A percentile compares a stretch with the other conserved stretches of the same genome.
Evolutionary conservation across 2,797 vertebrate genomes (phyloP).

Genomic region (Percopsis omiscomaycus): DNA sequence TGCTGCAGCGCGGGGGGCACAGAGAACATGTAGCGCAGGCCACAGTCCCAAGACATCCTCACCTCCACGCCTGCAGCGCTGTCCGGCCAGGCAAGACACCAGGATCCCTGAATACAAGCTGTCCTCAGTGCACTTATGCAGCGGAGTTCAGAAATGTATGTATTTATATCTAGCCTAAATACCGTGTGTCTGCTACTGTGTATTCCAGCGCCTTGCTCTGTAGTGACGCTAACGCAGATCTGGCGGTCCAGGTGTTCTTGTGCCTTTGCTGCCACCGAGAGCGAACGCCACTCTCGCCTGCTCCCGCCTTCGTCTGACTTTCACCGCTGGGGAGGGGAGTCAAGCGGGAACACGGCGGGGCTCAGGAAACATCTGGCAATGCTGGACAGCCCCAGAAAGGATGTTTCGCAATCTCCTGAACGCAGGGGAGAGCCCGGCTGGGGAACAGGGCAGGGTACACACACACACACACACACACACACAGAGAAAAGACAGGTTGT

Average conservation of each 20-base stretch:
- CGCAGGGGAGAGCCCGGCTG: conserved; percentile 73
- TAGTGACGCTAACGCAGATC: too few species aligned
- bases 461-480: conserved; percentile 16
- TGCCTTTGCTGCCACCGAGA: conserved; percentile 4
- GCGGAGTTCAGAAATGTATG: conserved; percentile 17
- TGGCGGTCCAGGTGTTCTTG: neutral
- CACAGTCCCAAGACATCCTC: conserved; percentile 94
- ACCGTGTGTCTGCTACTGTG: neutral
- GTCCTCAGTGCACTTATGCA: conserved; percentile 20
- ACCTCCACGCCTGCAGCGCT: conserved; percentile 10
- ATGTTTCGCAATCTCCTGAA: conserved; percentile 87
- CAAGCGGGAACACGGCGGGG: conserved; percentile 70
- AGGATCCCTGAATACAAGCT: conserved; percentile 7
- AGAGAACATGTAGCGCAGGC: conserved; percentile 91
- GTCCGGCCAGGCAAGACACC: conserved; percentile 21
- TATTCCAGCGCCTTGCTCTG: too few species aligned
- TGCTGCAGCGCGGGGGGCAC: conserved; percentile 88
- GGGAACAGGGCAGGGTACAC: conserved; percentile 40
- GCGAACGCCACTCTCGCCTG: conserved; percentile 24
- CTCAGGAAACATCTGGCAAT: conserved; percentile 94
- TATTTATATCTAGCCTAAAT: neutral
- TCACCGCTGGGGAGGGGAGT: conserved; percentile 51
- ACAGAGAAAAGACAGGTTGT: neutral
- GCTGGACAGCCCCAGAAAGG: conserved; percentile 82
- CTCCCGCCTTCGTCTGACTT: conserved; percentile 47